Evolutionary conservation across 2,888 invertebrate species (phyloP).

Genomic region (Blastobasis lacticolella): DNA sequence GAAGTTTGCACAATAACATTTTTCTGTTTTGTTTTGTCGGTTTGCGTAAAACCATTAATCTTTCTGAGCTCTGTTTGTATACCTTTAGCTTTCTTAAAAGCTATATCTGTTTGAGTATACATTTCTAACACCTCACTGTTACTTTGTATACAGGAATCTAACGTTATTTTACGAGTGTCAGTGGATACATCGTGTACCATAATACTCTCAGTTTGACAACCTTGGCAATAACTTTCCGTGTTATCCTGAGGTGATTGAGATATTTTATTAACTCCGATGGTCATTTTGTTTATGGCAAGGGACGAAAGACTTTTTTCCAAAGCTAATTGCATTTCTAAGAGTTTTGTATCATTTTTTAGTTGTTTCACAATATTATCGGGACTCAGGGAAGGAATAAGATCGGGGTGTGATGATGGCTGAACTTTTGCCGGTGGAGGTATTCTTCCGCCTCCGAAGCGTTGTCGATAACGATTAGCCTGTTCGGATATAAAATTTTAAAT

Average conservation of each 20-base stretch:
- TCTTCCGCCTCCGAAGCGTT: conserved; percentile 56
- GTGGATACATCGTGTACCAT: conserved; percentile 52
- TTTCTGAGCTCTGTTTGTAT: conserved; percentile 41
- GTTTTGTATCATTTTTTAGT: conserved; percentile 45
- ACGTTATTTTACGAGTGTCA: conserved; percentile 52
- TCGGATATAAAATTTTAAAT: conserved; percentile 41
- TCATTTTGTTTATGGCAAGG: conserved; percentile 45
- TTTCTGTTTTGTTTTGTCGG: conserved; percentile 43
- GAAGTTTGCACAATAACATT: conserved; percentile 44
- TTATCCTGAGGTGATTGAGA: conserved; percentile 57
- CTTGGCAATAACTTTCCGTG: conserved; percentile 46
- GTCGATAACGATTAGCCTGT: conserved; percentile 69
- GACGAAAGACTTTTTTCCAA: conserved; percentile 56
- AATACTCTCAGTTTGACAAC: conserved; percentile 58
- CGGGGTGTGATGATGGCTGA: conserved; percentile 41
- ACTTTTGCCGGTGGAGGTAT: conserved; percentile 42
- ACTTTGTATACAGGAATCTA: conserved; percentile 56
- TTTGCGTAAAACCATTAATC: conserved; percentile 42
- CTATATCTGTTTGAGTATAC: conserved; percentile 52
- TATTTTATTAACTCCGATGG: conserved; percentile 52
- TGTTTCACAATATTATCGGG: conserved; percentile 26
- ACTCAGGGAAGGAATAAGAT: conserved; percentile 34
- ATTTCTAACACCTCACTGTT: conserved; percentile 44
- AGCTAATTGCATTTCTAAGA: conserved; percentile 60
- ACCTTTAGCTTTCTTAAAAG: conserved; percentile 51